A percentile compares a stretch with the other conserved stretches of the same genome.
Evolutionary conservation across 2,113 vertebrate genomes (phyloP).

Genomic region (Peromyscus polionotus): DNA sequence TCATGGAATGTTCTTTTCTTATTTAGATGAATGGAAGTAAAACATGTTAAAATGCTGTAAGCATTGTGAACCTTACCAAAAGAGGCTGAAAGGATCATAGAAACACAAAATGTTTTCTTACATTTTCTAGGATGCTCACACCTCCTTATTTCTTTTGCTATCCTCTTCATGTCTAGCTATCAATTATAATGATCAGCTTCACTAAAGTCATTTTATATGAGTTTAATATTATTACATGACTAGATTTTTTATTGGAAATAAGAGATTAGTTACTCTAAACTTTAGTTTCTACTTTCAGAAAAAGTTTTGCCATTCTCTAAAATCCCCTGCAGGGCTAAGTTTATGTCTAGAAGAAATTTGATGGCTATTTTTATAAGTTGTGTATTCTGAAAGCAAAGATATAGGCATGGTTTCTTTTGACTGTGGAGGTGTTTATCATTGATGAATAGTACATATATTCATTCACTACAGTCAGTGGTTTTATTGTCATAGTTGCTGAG

Average conservation of each 20-base stretch:
- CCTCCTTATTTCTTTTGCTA: not conserved
- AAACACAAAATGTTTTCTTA: not conserved
- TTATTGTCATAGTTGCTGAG: not conserved
- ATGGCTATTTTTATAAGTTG: not conserved
- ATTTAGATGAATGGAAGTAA: not conserved
- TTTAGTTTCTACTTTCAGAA: not conserved
- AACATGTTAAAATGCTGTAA: not conserved
- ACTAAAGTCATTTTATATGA: not conserved
- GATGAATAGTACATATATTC: not conserved
- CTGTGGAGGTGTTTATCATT: not conserved
- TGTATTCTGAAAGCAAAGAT: not conserved
- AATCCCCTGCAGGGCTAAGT: not conserved
- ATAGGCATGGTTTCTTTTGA: not conserved
- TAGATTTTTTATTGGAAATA: not conserved
- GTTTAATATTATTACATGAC: not conserved
- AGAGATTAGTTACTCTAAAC: not conserved
- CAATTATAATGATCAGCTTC: not conserved
- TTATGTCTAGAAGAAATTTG: not conserved
- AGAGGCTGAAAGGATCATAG: not conserved
- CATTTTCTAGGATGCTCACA: not conserved
- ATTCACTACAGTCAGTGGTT: not conserved
- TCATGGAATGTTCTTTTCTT: not conserved
- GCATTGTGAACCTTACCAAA: not conserved
- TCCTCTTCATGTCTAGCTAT: not conserved
- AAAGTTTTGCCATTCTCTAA: not conserved